A percentile compares a stretch with the other conserved stretches of the same genome.
Conservation (phyloP, 2,888 invertebrate genomes). For the Troides helena region DNA sequence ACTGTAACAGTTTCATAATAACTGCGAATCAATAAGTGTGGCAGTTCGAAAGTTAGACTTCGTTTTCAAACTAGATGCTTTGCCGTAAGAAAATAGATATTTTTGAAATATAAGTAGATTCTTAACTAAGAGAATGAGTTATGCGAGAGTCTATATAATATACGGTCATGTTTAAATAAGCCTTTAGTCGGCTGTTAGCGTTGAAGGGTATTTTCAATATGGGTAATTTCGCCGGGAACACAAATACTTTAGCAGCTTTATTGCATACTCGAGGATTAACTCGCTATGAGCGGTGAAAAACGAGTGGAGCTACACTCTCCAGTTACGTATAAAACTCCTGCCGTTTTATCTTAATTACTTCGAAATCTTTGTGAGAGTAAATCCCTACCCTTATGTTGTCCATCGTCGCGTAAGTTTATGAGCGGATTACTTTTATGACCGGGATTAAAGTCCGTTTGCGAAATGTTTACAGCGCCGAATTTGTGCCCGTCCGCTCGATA, state of each 20-base stretch:
- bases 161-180: conserved; percentile 67
- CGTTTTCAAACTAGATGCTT: too few relatives aligned
- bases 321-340: conserved; percentile 72
- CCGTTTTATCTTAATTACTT: conserved; percentile 80
- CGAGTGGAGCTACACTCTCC: conserved; percentile 53
- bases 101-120: conserved; percentile 35
- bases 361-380: conserved; percentile 75
- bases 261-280: conserved; percentile 78
- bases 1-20: conserved; percentile 52
- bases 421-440: conserved; percentile 78
- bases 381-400: conserved; percentile 78
- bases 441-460: conserved; percentile 76
- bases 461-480: conserved; percentile 73
- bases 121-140: conserved; percentile 48
- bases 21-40: conserved; percentile 61
- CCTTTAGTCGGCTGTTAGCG: conserved; percentile 71
- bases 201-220: conserved; percentile 78
- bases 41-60: conserved; percentile 46
- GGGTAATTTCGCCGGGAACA: conserved; percentile 76
- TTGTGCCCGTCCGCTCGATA: conserved; percentile 54
- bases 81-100: too few relatives aligned
- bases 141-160: conserved; percentile 53
- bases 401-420: conserved; percentile 79
- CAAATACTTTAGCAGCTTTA: conserved; percentile 78
- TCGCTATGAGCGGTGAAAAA: conserved; percentile 75